phyloP scores from a whole-genome alignment of 2,797 vertebrate species.

The Sphaeramia orbicularis region DNA sequence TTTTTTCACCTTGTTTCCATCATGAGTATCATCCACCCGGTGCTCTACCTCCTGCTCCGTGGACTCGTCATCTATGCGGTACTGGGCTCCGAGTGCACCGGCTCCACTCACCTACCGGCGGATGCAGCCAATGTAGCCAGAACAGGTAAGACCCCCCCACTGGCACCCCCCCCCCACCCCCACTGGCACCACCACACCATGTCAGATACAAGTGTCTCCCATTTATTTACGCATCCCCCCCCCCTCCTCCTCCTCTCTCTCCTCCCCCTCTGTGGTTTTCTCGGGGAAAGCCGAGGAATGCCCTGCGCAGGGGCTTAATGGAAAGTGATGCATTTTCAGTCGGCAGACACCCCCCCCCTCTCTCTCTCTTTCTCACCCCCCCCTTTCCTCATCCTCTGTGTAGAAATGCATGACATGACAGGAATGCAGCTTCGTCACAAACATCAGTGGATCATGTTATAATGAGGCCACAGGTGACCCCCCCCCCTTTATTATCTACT shows the following conservation, averaged over 20 bases:
- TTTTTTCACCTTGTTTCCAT: slow-evolving; percentile 61
- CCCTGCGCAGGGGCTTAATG: slow-evolving; percentile 55
- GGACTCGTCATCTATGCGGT: slow-evolving; percentile 89
- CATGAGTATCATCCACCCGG: slow-evolving; percentile 83
- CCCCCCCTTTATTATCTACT: too few relatives aligned
- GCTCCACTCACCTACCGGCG: slow-evolving; percentile 74
- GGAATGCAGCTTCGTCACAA: slow-evolving; percentile 74
- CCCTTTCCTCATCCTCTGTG: too few relatives aligned
- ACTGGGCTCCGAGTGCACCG: slow-evolving; percentile 81
- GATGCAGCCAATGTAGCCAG: slow-evolving; percentile 74
- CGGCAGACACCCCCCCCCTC: slow-evolving; percentile 16
- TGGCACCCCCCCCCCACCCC: too few relatives aligned
- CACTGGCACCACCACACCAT: too few relatives aligned
- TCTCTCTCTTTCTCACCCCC: slow-evolving; percentile 37
- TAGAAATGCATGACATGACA: slow-evolving; percentile 70
- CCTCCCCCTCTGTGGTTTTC: slow-evolving; percentile 35
- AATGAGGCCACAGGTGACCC: slow-evolving; percentile 45
- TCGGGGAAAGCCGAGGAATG: slow-evolving; percentile 67
- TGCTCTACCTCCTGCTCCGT: slow-evolving; percentile 84
- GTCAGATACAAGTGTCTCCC: slow-evolving; percentile 38
- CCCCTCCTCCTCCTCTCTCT: not conserved
- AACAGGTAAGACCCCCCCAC: slow-evolving; percentile 86
- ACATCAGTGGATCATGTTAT: too few relatives aligned
- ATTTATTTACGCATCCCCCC: slow-evolving; percentile 33
- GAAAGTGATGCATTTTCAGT: slow-evolving; percentile 53